Evolutionary conservation across 1,140 invertebrate genomes (phyloP), one percentile per base, ranked within the genome.

Genomic region (Agrilus planipennis): DNA sequence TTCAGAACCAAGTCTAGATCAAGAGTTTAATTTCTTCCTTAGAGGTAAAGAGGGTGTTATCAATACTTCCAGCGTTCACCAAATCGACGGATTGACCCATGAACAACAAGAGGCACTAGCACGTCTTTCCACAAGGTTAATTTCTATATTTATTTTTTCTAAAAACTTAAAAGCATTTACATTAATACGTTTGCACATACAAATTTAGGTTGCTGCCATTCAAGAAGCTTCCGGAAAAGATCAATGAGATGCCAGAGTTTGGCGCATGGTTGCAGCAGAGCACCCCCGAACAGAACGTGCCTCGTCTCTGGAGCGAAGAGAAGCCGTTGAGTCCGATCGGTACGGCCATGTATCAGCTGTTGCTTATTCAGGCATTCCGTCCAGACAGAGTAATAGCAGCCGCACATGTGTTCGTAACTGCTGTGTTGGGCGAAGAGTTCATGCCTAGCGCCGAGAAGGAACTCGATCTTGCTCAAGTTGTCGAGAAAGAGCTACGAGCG

Each of bases 311-410:
- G 93, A 81, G 89, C 44, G 80, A 87, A 58, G 79, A 85, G 29
- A 82, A 84, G 56, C 75, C 80, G 9, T 60, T 87, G 11, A 78
- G 79, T 45, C 61, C 76, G 0, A 78, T 84, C 36, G 78, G 78
- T 14, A 75, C 71, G n/a, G 71, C 89, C 10, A 85, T 98, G 71
- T 79, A 95, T 64, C 81, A 89, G 43, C 64, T 99, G 45, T 63
- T 99, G 34, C 67, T 94, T 22, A 90, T 97, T 48, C 89, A 90
- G 67, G 78, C 92, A 1, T 88, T 98, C 62, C 72, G 93, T 48
- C 90, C 92, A 0, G 95, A 99, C 68, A 73, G 93, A 32, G 81
- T 98, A 1, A 83, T 94, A 21, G 89, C 92, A 4, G 89, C 90
- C 19, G 84, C 84, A 0, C 78, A 86, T 14, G 67, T 89, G 29